Percentiles rank a stretch among this genome's conserved stretches.
Evolutionary conservation across 2,888 invertebrate species (phyloP).

Genomic region (Drosophila borealis): DNA sequence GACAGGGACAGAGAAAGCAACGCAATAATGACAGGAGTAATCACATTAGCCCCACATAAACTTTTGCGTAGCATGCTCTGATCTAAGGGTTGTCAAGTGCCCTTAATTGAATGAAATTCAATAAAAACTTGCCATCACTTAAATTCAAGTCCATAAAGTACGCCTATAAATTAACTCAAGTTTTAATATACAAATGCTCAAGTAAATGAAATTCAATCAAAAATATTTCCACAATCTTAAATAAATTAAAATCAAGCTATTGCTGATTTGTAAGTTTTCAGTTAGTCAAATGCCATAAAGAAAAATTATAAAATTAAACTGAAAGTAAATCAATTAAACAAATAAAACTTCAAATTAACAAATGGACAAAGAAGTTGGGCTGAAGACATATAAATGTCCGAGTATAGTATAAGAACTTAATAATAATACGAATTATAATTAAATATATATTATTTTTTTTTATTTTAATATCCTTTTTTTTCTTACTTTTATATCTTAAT

Average conservation of each 20-base stretch:
- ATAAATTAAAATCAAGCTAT: neutral
- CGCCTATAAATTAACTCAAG: conserved; percentile 30
- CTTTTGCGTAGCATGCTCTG: conserved; percentile 48
- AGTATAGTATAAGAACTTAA: too few relatives aligned
- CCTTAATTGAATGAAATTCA: conserved; percentile 59
- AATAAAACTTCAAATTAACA: neutral
- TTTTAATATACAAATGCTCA: conserved; percentile 13
- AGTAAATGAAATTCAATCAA: conserved; percentile 29
- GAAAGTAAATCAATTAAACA: neutral
- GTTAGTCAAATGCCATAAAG: neutral
- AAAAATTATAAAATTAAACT: neutral
- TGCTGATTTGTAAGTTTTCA: neutral
- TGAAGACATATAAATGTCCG: too few relatives aligned
- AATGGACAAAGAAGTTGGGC: too few relatives aligned
- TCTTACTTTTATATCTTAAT: too few relatives aligned
- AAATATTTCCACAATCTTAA: conserved; percentile 1
- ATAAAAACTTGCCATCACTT: conserved; percentile 51
- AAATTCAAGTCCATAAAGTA: conserved; percentile 11
- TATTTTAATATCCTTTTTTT: too few relatives aligned
- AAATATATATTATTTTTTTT: too few relatives aligned
- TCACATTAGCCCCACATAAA: conserved; percentile 76
- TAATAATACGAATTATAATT: too few relatives aligned
- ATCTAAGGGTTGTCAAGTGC: conserved; percentile 70
- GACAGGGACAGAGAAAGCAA: conserved; percentile 26
- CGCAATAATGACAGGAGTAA: conserved; percentile 78